Evolutionary conservation across 2,113 vertebrate genomes (phyloP), one percentile per base, ranked within the genome.

Genomic region (Chloebia gouldiae): DNA sequence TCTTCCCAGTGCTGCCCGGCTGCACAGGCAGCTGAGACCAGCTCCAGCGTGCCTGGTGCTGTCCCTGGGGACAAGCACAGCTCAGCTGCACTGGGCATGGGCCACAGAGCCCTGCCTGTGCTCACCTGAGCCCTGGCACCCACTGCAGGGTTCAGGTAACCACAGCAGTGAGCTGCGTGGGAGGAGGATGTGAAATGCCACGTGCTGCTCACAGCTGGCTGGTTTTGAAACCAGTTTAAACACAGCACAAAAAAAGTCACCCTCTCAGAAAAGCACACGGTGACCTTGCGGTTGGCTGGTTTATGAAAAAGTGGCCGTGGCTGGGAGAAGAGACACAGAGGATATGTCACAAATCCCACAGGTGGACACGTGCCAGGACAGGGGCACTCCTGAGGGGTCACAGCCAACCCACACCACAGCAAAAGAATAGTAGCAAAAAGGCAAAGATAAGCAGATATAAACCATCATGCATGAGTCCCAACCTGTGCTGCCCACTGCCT

Each of bases 1-100:
- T 79, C 57, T 93, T 91, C 90, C 93, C 96, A 96, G 83, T 8
- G 86, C 84, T 63, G 91, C 81, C 88, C 1, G 17, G 81, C 57
- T 88, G 65, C 72, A 56, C 50, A 91, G 78, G 88, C 79, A 82
- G 95, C 82, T 30, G 75, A 71, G 84, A 91, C 81, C 86, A 87
- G 93, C 77, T 81, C 80, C 3, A 1, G 54, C 2, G 0, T 2
- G 75, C 69, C 72, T 53, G 68, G 31, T 54, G 70, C 49, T 51
- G 70, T n/a, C 88, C 72, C 76, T 65, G 50, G 66, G 66, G 39
- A 82, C 33, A 25, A 28, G 19, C 37, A 54, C 42, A 54, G 77
- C 75, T 53, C 79, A 30, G 84, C 71, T 76, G 44, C 44, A 9
- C 42, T 2, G 15, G 56, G 35, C 66, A 71, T 2, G 1, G 23